Evolutionary conservation across 2,888 invertebrate species (phyloP), one percentile per base, ranked within the genome.

Genomic region (Megastigmus dorsalis): DNA sequence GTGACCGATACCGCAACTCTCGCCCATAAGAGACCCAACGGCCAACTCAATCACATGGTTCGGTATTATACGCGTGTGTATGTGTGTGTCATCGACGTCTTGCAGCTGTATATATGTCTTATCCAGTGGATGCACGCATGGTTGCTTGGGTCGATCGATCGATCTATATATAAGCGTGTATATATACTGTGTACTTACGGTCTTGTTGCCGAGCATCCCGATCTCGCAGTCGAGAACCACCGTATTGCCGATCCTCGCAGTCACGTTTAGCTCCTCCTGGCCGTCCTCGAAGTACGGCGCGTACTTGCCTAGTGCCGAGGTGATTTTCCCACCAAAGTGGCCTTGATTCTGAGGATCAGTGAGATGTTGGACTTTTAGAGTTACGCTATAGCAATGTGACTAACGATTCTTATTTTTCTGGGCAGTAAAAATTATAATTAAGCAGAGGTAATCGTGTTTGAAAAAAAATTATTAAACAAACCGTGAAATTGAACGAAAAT

Each of bases 271-370:
- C 45, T 89, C 89, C 70, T 89, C 90, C 23, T 89, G 87, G 70
- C 91, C 91, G 79, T 91, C 91, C 82, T 91, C 91, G 84, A 92
- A 92, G 84, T 90, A 92, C 2, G 92, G 92, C 1, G 90, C 89
- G 60, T 86, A 89, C 72, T 88, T 88, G 13, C 88, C 88, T 36
- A 85, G 82, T 28, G 85, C 86, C 68, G 86, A 86, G 70, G 85
- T 82, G 4, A 85, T 80, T 72, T 85, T 86, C 6, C 78, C 78
- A 33, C 73, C 74, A 6, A 77, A n/a, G 48, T 71, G 71, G 15
- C 67, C 70, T 20, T 52, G 74, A 43, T 74, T 76, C 69, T 69
- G 57, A 50, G 30, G 38, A n/a, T n/a, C n/a, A n/a, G n/a, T n/a
- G n/a, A n/a, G n/a, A n/a, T n/a, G n/a, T n/a, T n/a, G n/a, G n/a